Base-by-base conservation (phyloP, 2,888 invertebrate species). In the Calameuta pallipes region DNA sequence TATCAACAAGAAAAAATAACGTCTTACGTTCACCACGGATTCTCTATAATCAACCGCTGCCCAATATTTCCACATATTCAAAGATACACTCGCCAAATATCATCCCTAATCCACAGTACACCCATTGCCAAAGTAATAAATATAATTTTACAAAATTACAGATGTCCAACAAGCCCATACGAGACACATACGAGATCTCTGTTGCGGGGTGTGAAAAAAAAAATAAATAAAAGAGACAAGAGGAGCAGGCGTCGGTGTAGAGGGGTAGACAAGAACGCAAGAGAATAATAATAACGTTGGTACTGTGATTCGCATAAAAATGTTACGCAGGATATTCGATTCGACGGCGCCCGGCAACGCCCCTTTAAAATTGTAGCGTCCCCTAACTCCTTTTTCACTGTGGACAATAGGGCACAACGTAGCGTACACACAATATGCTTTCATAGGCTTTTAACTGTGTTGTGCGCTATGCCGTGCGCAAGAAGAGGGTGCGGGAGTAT, bases 391-490 rank as follows among this genome's bases (percentile, higher is more conserved):
- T 75, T 78, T 78, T 78, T 78, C 75, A 78, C 75, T 41, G 69
- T 31, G 75, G 70, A 78, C 78, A 78, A 78, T 78, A 36, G 74
- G 75, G 75, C 78, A 78, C 78, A 78, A 78, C 78, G 75, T 78
- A 78, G 35, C 35, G 73, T 75, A 78, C 78, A 75, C 76, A 78
- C 78, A 78, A 78, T 76, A 76, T 78, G 75, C 78, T 78, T 78
- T 78, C 78, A 78, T 76, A 76, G 78, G 78, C 78, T 78, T 76
- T 78, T 78, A 78, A 78, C 78, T 76, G 78, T 76, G 78, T 78
- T 78, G 78, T 75, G 78, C 71, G 71, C 71, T 71, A 71, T 31
- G 33, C 73, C 69, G 78, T 69, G 78, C 36, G 78, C 76, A 73
- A 75, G 78, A 70, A 41, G 76, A 78, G 78, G 78, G 78, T 78